Conservation (phyloP, 2,113 vertebrate genomes). For the Myotis yumanensis region DNA sequence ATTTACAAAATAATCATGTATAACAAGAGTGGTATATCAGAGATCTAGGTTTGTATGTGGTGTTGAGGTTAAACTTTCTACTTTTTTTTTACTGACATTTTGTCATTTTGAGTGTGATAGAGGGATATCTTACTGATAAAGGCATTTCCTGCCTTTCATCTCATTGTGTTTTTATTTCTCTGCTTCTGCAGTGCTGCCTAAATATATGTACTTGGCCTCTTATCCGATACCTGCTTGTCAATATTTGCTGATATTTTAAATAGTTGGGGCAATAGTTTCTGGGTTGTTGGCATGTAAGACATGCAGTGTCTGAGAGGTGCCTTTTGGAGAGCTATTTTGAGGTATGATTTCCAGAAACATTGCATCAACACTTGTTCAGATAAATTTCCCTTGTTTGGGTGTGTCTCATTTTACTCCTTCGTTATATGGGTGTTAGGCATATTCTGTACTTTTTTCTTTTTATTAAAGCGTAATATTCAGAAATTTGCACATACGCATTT, state of each 20-base stretch:
- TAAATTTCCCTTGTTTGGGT: not conserved
- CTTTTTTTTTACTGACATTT: not conserved
- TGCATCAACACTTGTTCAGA: not conserved
- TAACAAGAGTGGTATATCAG: not conserved
- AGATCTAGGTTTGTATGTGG: not conserved
- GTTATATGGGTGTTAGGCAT: not conserved
- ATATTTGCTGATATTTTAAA: not conserved
- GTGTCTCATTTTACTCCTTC: not conserved
- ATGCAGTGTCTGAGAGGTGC: not conserved
- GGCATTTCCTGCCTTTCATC: not conserved
- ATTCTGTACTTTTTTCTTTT: conserved; percentile 9
- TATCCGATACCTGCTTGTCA: not conserved
- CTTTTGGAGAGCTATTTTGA: not conserved
- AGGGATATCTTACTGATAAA: not conserved
- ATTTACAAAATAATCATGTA: not conserved
- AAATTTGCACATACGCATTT: not conserved
- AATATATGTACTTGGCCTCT: not conserved
- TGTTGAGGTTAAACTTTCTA: not conserved
- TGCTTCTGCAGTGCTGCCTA: not conserved
- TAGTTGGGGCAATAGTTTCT: not conserved
- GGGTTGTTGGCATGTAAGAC: not conserved
- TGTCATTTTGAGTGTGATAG: not conserved
- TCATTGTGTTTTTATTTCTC: not conserved
- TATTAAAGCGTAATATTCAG: not conserved
- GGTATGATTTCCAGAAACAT: not conserved